A percentile compares a stretch with the other conserved stretches of the same genome.
Conservation (phyloP, 2,113 vertebrate species). For the Pluvialis apricaria region DNA sequence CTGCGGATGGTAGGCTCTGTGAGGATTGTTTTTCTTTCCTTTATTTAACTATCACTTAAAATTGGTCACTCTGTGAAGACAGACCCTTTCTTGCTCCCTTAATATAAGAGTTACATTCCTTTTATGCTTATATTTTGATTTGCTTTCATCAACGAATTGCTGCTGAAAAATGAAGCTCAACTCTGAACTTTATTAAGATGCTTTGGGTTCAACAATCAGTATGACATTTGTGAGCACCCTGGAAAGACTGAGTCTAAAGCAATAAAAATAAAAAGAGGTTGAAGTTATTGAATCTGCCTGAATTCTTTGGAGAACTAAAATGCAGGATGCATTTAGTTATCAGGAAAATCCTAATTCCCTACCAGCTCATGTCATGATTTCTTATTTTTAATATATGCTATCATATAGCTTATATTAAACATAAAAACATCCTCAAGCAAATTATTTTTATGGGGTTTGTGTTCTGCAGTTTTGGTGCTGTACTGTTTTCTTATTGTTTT, state of each 20-base stretch:
- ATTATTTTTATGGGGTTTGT: not conserved
- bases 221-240: not conserved
- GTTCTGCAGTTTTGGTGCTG: not conserved
- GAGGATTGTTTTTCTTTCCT: not conserved
- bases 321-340: not conserved
- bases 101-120: not conserved
- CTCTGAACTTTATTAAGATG: not conserved
- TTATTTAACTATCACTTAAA: not conserved
- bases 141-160: not conserved
- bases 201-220: not conserved
- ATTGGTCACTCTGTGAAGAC: not conserved
- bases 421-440: not conserved
- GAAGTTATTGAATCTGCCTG: not conserved
- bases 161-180: not conserved
- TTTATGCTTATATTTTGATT: not conserved
- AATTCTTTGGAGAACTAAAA: not conserved
- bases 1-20: not conserved
- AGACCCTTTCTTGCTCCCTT: not conserved
- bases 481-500: not conserved
- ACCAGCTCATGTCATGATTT: not conserved
- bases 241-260: not conserved
- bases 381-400: not conserved
- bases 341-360: not conserved
- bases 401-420: not conserved
- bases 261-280: not conserved